These are phyloP conservation scores for Anthophora plumipes DNA, from an alignment of 2,888 invertebrate genomes.

Conservation along the genomic window DNA sequence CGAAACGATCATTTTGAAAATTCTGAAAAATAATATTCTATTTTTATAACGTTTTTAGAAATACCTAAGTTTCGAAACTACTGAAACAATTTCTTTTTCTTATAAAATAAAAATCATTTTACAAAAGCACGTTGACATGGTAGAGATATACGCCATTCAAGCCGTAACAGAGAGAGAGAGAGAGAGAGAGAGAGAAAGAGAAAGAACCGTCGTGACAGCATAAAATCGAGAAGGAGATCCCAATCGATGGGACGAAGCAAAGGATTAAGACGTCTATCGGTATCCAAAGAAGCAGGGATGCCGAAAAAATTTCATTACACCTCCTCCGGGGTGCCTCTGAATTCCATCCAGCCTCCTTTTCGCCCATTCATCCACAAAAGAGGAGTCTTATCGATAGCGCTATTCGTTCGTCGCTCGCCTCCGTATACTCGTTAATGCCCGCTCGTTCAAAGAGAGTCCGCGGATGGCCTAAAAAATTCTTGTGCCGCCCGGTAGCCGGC, in stretches of 20 bases:
- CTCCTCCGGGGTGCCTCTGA: slow-evolving; percentile 17
- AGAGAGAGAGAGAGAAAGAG: not conserved
- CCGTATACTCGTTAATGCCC: slow-evolving; percentile 36
- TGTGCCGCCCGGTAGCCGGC: not conserved
- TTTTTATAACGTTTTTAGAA: no score
- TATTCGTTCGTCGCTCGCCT: slow-evolving; percentile 24
- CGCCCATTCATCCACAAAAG: slow-evolving; percentile 37
- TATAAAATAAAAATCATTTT: no score
- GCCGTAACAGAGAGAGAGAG: no score
- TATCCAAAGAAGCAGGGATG: not conserved
- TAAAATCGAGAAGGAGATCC: not conserved
- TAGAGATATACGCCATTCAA: not conserved
- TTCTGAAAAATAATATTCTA: no score
- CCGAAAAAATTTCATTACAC: slow-evolving; percentile 38
- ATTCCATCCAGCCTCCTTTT: slow-evolving; percentile 14
- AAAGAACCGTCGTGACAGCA: not conserved
- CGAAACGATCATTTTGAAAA: no score
- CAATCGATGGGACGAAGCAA: slow-evolving; percentile 5
- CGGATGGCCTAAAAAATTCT: slow-evolving; percentile 28
- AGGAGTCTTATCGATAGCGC: slow-evolving; percentile 49
- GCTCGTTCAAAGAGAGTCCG: slow-evolving; percentile 1
- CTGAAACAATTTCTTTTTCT: no score
- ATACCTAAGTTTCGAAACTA: no score
- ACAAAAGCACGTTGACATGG: not conserved
- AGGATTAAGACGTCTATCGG: slow-evolving; percentile 1